These are phyloP conservation scores for Rhadinocentrus ornatus DNA, from an alignment of 2,797 vertebrate genomes.

Conservation along the genomic window DNA sequence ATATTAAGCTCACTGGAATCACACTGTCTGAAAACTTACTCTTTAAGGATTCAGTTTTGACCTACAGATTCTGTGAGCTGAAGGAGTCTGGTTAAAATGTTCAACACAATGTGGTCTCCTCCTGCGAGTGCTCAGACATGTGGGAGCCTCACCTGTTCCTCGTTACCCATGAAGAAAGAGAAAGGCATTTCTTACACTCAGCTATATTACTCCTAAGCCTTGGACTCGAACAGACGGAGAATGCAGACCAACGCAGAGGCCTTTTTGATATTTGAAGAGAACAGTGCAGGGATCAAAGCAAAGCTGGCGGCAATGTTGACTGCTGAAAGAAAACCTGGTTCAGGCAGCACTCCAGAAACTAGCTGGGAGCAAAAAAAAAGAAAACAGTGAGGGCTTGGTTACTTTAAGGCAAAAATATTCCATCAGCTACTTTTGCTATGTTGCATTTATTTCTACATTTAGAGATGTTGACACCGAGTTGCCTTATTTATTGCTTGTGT, in stretches of 20 bases:
- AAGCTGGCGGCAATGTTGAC: constrained; percentile 69
- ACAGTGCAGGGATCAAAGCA: constrained; percentile 67
- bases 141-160: constrained; percentile 66
- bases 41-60: too few relatives aligned
- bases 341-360: constrained; percentile 65
- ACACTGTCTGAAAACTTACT: too few relatives aligned
- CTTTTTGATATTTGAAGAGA: constrained; percentile 63
- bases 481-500: not conserved
- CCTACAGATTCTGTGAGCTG: too few relatives aligned
- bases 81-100: too few relatives aligned
- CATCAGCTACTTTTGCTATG: too few relatives aligned
- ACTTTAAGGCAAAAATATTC: not conserved
- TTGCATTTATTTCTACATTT: not conserved
- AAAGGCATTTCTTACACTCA: constrained; percentile 66
- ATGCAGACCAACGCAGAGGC: constrained; percentile 62
- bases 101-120: too few relatives aligned
- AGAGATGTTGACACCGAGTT: not conserved
- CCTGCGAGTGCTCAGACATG: constrained; percentile 10
- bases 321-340: constrained; percentile 71
- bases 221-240: constrained; percentile 52
- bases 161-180: constrained; percentile 49
- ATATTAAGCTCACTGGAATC: too few relatives aligned
- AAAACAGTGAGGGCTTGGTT: not conserved
- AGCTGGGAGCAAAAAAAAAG: constrained; percentile 1
- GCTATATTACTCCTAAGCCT: constrained; percentile 40